Base-by-base conservation (phyloP, 2,113 vertebrate genomes). In the Indri indri region DNA sequence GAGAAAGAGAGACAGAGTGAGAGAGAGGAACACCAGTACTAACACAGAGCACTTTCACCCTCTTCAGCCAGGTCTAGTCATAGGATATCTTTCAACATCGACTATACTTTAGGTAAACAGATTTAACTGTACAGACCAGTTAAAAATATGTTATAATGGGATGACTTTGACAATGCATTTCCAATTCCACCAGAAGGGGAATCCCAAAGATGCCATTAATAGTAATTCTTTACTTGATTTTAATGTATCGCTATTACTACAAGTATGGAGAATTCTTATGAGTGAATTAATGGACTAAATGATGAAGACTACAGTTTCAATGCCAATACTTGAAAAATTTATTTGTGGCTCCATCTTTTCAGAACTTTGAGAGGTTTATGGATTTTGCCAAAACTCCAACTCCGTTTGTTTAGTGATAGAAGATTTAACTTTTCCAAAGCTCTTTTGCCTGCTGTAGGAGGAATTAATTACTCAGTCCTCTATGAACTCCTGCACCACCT, bases 181-280 rank as follows among this genome's bases (percentile, higher is more conserved):
- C 71, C 0, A 0, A 54, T 45, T 94, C 34, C 6, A 92, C 45
- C 17, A 83, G 59, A 89, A 61, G 70, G 71, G 71, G 93, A 96
- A 95, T 65, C 22, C 88, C 50, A 88, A 68, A 96, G 42, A 96
- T 32, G 92, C 27, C 45, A 94, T 90, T 96, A 94, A 89, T 30
- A 92, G 66, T 34, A 68, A 87, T 0, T 0, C 59, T 96, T 82
- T 91, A 70, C 47, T 40, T 50, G 2, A 61, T 95, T 97, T 94
- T 61, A 97, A 57, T 14, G 2, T 91, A 88, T 89, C 59, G 12
- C 9, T 84, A 32, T 47, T 81, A 76, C 23, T 6, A 50, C 79
- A 70, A 54, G 71, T 59, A 66, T 42, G 13, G 25, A 90, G 61
- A 81, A 81, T 76, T 32, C 70, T 88, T 77, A 74, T 13, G 23